Base-by-base conservation (phyloP, 2,113 vertebrate species). In the Xerus inauris region DNA sequence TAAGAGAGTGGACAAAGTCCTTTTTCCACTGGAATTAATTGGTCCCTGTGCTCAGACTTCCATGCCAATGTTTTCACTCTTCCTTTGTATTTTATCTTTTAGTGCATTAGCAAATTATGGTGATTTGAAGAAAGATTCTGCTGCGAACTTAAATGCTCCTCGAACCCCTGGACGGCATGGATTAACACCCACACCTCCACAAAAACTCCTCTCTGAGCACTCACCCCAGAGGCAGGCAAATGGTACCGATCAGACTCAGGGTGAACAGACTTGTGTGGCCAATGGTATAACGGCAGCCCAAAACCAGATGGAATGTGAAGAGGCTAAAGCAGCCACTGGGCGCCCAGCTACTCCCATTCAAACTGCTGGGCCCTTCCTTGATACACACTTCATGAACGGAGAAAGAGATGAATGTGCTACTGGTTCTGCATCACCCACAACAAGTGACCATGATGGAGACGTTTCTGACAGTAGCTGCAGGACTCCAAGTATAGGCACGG, bases 101-200 rank as follows among this genome's bases (percentile, higher is more conserved):
- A 98, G 98, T 81, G 10, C 97, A 0, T 94, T 98, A 94, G 96
- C 98, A 85, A 98, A 95, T 96, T 95, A 97, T 38, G 93, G 67
- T 4, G 98, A 99, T 38, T 51, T 97, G 97, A 98, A 98, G 98
- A 99, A 98, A 95, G 98, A 99, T 35, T 65, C 97, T 86, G 97
- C 98, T 47, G 73, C 95, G 72, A 96, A 80, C 94, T 83, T 98
- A 47, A 98, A 93, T 72, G 85, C 96, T 80, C 38, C 98, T 92
- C 98, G 98, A 96, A 95, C 97, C 94, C 97, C 98, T 59, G 98
- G 98, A 97, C 98, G 95, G 97, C 97, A 97, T 89, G 98, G 96
- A 69, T 75, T 97, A 89, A 95, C 97, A 26, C 49, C 98, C 47
- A n/a, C 97, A 96, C 95, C 98, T 97, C 98, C 98, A 83, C 97